phyloP scores from a whole-genome alignment of 2,888 invertebrate genomes.

The Litoditis marina region DNA sequence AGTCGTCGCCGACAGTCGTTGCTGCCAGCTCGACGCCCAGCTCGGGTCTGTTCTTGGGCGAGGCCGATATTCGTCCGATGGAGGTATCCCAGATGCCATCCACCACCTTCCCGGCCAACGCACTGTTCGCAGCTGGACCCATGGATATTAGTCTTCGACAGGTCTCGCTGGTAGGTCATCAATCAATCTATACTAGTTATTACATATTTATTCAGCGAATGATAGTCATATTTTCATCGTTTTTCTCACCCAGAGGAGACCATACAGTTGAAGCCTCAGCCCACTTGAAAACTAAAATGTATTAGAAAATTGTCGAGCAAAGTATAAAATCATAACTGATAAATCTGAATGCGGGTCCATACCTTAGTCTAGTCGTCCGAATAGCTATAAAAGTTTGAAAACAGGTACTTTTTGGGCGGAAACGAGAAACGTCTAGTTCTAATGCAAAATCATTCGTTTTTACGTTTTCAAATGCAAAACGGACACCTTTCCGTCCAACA shows the following conservation, averaged over 20 bases:
- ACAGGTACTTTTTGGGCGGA: background rate
- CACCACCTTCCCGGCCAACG: slow-evolving; percentile 38
- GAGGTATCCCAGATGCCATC: slow-evolving; percentile 37
- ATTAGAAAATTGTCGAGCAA: too few relatives aligned
- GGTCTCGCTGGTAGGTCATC: slow-evolving; percentile 30
- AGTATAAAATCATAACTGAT: too few relatives aligned
- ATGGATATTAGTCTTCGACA: slow-evolving; percentile 43
- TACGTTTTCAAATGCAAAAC: background rate
- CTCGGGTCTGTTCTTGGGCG: slow-evolving; percentile 3
- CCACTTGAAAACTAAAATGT: too few relatives aligned
- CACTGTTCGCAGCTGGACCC: slow-evolving; percentile 49
- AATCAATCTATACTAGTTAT: background rate
- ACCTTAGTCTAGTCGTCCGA: background rate
- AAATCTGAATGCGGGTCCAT: too few relatives aligned
- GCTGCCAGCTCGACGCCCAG: background rate
- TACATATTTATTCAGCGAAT: background rate
- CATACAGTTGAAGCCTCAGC: too few relatives aligned
- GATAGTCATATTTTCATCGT: too few relatives aligned
- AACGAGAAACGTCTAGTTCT: too few relatives aligned
- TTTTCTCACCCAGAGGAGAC: too few relatives aligned
- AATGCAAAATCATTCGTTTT: too few relatives aligned
- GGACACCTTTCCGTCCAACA: background rate
- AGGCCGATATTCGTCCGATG: slow-evolving; percentile 25
- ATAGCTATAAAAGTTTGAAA: too few relatives aligned
- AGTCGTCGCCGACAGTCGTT: too few relatives aligned